Conservation (phyloP, 2,113 vertebrate species). For the Rattus norvegicus region DNA sequence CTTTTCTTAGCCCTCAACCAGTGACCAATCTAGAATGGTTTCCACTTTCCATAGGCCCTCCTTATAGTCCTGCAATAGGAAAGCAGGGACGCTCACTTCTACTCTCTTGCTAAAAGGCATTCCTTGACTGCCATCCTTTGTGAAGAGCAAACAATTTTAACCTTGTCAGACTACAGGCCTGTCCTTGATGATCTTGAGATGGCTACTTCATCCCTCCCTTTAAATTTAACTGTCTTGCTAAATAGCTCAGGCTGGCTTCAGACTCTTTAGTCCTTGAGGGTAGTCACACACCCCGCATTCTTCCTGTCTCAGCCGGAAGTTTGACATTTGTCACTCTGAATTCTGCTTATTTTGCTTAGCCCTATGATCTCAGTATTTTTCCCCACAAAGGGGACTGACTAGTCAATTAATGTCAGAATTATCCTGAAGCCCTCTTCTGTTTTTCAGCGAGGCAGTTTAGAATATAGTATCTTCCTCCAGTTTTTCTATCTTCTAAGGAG, state of each 20-base stretch:
- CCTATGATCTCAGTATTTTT: neutral
- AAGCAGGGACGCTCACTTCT: neutral
- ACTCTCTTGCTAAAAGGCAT: neutral
- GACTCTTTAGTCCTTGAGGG: neutral
- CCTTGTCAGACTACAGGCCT: neutral
- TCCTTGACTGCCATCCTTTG: neutral
- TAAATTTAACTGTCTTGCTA: neutral
- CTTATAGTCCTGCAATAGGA: conserved; percentile 11
- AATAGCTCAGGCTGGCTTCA: neutral
- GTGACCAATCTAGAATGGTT: neutral
- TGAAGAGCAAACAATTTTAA: conserved; percentile 26
- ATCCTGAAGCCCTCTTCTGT: conserved; percentile 18
- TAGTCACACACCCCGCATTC: neutral
- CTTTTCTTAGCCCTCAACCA: conserved; percentile 41
- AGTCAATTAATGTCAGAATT: conserved; percentile 22
- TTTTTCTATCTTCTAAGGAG: conserved; percentile 50
- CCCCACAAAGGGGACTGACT: neutral
- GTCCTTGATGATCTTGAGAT: conserved; percentile 46
- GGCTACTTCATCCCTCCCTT: neutral
- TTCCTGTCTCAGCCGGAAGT: neutral
- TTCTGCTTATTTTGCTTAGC: conserved; percentile 10
- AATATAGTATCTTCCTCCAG: neutral
- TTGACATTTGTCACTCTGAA: neutral
- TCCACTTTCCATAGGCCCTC: neutral
- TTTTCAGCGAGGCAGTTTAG: conserved; percentile 46